Evolutionary conservation across 2,888 invertebrate genomes (phyloP).

Genomic region (Zygothrica quintamaculata): DNA sequence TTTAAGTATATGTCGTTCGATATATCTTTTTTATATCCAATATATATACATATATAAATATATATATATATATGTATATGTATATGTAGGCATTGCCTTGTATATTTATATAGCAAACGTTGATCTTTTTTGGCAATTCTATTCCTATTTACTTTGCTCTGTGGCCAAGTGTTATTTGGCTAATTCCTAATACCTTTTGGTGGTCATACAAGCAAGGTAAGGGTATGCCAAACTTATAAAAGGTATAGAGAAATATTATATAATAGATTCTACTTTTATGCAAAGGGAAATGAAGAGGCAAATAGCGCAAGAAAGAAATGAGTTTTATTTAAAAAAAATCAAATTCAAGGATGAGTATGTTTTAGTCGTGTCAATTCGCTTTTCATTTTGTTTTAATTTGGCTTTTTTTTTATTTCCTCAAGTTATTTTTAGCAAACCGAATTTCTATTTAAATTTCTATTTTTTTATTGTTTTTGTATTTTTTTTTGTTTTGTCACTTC

Average conservation of each 20-base stretch:
- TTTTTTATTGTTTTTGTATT: slow-evolving; percentile 58
- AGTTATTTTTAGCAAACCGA: slow-evolving; percentile 66
- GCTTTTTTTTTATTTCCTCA: slow-evolving; percentile 28
- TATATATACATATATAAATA: background rate
- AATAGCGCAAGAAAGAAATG: no score
- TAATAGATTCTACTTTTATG: no score
- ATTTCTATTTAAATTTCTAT: slow-evolving; percentile 72
- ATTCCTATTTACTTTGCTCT: slow-evolving; percentile 22
- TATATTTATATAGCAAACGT: slow-evolving; percentile 20
- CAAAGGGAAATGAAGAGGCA: no score
- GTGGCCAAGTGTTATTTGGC: slow-evolving; percentile 26
- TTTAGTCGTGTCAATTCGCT: slow-evolving; percentile 5
- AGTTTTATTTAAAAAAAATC: no score
- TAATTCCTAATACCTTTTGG: no score
- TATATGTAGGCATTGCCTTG: no score
- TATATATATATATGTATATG: background rate
- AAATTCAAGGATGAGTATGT: background rate
- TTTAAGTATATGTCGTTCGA: slow-evolving; percentile 10
- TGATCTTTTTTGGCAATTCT: slow-evolving; percentile 18
- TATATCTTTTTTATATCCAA: background rate
- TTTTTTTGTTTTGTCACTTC: slow-evolving; percentile 49
- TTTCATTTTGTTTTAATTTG: slow-evolving; percentile 19
- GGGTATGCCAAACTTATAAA: no score
- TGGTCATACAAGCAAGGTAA: no score
- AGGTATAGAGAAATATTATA: no score